Evolutionary conservation across 2,797 vertebrate species (phyloP), one percentile per base, ranked within the genome.

Genomic region (Percopsis omiscomaycus): DNA sequence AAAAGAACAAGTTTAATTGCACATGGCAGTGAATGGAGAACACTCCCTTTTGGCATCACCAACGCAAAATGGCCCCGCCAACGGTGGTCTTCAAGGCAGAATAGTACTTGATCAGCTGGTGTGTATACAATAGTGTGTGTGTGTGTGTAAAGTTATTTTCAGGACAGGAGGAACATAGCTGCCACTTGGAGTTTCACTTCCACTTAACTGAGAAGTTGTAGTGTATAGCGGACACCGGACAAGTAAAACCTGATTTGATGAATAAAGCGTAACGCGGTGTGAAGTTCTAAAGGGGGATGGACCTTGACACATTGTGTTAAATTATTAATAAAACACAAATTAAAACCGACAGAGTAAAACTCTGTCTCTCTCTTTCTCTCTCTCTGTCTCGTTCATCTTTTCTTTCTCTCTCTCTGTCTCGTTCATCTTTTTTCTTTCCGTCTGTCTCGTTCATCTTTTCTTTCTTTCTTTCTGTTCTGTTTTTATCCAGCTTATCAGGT

Each of bases 191-290:
- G 78, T 42, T 4, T 42, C 9, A 42, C 83, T 83, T 86, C 89
- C 84, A 86, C 83, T 85, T 79, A 86, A 85, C 88, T 90, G 91
- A 92, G 92, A 90, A 91, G 89, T 87, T 78, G 84, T 77, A 82
- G 89, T 91, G 84, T 89, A 86, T 88, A 75, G 73, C 89, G 91
- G 85, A 91, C 81, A 84, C 84, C 81, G 88, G 86, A 84, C 83
- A 84, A 84, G 90, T 84, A 85, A 83, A 84, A 88, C 87, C 84
- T 91, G 91, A 93, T 92, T 90, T 90, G 89, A 90, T 88, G 89
- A 92, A 90, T 91, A 89, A 90, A 92, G 86, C 50, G 76, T 89
- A 90, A 91, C 86, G 89, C 71, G 77, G 78, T 85, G 63, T 91
- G 85, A 92, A 89, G 88, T 81, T 82, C 86, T 91, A 80, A 87